Base-by-base conservation (phyloP, 2,113 vertebrate species). In the Coregonus clupeaformis region DNA sequence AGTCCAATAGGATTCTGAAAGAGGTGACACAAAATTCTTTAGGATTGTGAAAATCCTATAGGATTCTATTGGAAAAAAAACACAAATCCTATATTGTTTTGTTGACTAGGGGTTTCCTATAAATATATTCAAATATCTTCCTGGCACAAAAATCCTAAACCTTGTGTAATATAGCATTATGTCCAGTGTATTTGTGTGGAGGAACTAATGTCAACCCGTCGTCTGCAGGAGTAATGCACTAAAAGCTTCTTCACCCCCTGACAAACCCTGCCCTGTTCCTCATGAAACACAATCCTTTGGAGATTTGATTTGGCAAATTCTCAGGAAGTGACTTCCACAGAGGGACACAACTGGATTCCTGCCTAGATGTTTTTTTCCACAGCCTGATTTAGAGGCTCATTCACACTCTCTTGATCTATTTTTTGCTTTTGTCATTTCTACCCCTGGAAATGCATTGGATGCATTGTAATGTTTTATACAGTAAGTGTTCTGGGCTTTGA, bases 261-360 rank as follows among this genome's bases (percentile, higher is more conserved):
- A 80, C 80, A 87, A 79, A 69, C 77, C 69, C 71, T 42, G 52
- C 74, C 75, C 79, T 86, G 77, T 81, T 81, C 77, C 73, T 74
- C 60, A 71, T 90, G 85, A 85, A 90, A 87, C 76, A 49, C 75
- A 79, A 87, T 82, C 70, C 82, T 80, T 52, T 75, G 9, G 60
- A 77, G 68, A 88, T 88, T 89, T 84, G 79, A 85, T 89, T 87
- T 85, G 80, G 77, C 78, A 68, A 71, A 47, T 76, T 80, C 78
- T 77, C 77, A 82, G 75, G 60, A 73, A 82, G 78, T 68, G 67
- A 82, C 77, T 87, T 87, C 79, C 76, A 83, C 71, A 64, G 52
- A 81, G 82, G 76, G 80, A 71, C 36, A 68, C 68, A 64, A 73
- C 77, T 81, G 73, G 76, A 85, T 70, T 18, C 18, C 75, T 55